A percentile compares a stretch with the other conserved stretches of the same genome.
These are phyloP conservation scores for Vulpes ferrilata DNA, from an alignment of 2,113 vertebrate species.

Conservation along the genomic window DNA sequence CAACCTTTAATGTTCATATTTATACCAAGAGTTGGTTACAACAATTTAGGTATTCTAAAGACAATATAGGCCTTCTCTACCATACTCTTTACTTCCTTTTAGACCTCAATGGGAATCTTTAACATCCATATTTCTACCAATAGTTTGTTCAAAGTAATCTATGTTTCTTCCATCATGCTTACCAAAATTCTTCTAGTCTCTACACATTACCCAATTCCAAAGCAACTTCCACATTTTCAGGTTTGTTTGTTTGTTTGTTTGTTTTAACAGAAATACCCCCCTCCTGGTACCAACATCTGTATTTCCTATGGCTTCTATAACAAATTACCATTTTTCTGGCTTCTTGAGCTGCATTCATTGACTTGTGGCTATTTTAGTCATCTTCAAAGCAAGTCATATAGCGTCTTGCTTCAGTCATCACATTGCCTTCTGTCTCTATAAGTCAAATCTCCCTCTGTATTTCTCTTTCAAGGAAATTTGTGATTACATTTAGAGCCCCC, in stretches of 20 bases:
- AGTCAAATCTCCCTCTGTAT: neutral
- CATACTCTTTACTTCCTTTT: neutral
- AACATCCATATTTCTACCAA: neutral
- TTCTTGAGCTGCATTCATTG: neutral
- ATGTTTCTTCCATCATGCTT: neutral
- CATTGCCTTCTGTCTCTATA: neutral
- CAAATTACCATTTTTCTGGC: neutral
- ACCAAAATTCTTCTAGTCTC: neutral
- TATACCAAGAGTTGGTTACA: neutral
- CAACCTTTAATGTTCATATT: neutral
- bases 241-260: neutral
- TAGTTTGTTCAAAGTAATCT: neutral
- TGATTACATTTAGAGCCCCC: neutral
- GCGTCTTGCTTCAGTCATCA: neutral
- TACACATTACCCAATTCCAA: neutral
- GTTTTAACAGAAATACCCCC: neutral
- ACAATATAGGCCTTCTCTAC: neutral
- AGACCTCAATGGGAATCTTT: neutral
- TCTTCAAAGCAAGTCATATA: neutral
- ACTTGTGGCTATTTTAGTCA: neutral
- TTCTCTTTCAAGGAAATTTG: neutral
- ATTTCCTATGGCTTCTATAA: neutral
- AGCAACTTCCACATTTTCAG: neutral
- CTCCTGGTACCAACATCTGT: neutral
- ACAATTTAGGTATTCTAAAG: neutral